A percentile compares a stretch with the other conserved stretches of the same genome.
phyloP scores from a whole-genome alignment of 1,140 invertebrate species.

The Myzus persicae region DNA sequence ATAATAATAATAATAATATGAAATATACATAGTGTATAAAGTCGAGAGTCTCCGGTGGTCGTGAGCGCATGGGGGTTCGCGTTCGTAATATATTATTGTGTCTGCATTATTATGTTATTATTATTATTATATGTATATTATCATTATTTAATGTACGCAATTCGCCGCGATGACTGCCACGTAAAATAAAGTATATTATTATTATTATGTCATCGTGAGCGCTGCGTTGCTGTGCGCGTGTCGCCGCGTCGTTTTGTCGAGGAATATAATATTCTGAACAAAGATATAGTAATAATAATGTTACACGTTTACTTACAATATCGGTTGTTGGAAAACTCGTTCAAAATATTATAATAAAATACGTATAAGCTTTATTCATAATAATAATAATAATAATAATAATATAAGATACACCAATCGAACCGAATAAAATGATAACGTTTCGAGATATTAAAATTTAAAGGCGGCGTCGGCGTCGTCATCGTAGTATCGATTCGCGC shows the following conservation, averaged over 20 bases:
- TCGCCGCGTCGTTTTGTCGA: neutral
- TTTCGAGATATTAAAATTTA: neutral
- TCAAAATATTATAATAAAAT: neutral
- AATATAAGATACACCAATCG: neutral
- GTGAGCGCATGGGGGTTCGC: constrained; percentile 34
- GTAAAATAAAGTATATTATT: neutral
- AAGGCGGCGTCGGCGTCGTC: no score
- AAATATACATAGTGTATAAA: neutral
- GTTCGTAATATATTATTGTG: neutral
- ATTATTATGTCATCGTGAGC: neutral
- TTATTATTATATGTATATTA: neutral
- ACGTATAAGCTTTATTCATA: neutral
- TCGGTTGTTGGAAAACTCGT: neutral
- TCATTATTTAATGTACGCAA: neutral
- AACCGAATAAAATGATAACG: neutral
- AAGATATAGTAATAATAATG: neutral
- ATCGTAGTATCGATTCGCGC: neutral
- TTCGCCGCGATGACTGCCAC: neutral
- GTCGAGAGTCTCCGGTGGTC: constrained; percentile 2
- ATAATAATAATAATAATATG: neutral
- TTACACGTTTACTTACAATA: neutral
- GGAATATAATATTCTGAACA: neutral
- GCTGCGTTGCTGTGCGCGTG: neutral
- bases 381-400: neutral
- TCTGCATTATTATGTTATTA: neutral